Evolutionary conservation across 2,797 vertebrate species (phyloP).

Genomic region (Monodelphis domestica): DNA sequence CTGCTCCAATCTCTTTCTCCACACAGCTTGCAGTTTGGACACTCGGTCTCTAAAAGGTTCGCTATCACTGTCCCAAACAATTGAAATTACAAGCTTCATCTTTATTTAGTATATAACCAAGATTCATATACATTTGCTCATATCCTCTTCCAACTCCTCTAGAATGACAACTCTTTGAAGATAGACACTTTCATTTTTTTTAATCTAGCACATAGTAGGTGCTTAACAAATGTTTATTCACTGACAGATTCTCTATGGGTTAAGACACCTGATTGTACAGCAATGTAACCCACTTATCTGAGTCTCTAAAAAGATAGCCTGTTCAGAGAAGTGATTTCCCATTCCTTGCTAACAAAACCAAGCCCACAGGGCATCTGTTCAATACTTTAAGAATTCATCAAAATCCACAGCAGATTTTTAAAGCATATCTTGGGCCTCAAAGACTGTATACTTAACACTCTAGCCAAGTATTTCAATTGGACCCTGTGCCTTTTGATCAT

Average conservation of each 20-base stretch:
- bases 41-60: too few species aligned
- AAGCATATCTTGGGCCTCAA: neutral
- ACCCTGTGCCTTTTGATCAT: constrained; percentile 9
- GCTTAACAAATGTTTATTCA: neutral
- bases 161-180: neutral
- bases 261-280: neutral
- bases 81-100: neutral
- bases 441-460: constrained; percentile 32
- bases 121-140: neutral
- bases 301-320: neutral
- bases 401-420: constrained; percentile 23
- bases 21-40: too few species aligned
- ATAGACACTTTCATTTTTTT: neutral
- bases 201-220: neutral
- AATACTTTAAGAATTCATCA: constrained; percentile 33
- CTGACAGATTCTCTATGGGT: neutral
- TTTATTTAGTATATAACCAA: neutral
- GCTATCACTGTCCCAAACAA: too few species aligned
- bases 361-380: neutral
- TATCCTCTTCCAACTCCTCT: neutral
- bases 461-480: constrained; percentile 43
- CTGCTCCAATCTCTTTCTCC: too few species aligned
- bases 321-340: neutral
- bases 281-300: constrained; percentile 25
- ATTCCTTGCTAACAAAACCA: constrained; percentile 32